Conservation (phyloP, 2,888 invertebrate species). For the Neria commutata region DNA sequence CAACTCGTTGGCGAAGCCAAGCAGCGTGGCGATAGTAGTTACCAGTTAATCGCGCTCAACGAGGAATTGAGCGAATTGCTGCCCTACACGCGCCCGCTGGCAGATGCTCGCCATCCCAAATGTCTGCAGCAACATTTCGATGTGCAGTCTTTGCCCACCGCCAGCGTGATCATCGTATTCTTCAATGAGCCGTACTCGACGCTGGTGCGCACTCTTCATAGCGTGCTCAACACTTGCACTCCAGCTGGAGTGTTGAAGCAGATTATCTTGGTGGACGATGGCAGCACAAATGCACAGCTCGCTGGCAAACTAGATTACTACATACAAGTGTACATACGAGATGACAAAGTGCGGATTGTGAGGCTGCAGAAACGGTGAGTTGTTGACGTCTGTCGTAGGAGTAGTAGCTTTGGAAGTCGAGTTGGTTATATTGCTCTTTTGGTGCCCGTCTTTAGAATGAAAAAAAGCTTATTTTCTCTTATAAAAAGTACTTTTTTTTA, state of each 20-base stretch:
- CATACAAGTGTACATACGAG: slow-evolving; percentile 73
- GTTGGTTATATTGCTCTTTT: too few species aligned
- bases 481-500: too few species aligned
- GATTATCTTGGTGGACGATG: slow-evolving; percentile 94
- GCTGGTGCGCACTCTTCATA: slow-evolving; percentile 76
- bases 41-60: slow-evolving; percentile 86
- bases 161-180: slow-evolving; percentile 85
- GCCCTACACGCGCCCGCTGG: slow-evolving; percentile 75
- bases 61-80: slow-evolving; percentile 87
- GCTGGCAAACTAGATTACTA: slow-evolving; percentile 81
- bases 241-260: slow-evolving; percentile 72
- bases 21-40: slow-evolving; percentile 70
- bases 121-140: slow-evolving; percentile 64
- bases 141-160: slow-evolving; percentile 69
- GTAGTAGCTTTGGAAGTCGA: too few species aligned
- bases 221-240: slow-evolving; percentile 74
- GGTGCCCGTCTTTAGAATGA: too few species aligned
- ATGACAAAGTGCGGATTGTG: slow-evolving; percentile 73
- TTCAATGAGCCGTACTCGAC: slow-evolving; percentile 91
- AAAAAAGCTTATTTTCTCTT: too few species aligned
- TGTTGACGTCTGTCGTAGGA: not conserved
- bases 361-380: slow-evolving; percentile 72
- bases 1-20: slow-evolving; percentile 71
- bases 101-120: slow-evolving; percentile 58
- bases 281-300: slow-evolving; percentile 78